Evolutionary conservation across 2,113 vertebrate species (phyloP).

Genomic region (Spheniscus mendiculus): DNA sequence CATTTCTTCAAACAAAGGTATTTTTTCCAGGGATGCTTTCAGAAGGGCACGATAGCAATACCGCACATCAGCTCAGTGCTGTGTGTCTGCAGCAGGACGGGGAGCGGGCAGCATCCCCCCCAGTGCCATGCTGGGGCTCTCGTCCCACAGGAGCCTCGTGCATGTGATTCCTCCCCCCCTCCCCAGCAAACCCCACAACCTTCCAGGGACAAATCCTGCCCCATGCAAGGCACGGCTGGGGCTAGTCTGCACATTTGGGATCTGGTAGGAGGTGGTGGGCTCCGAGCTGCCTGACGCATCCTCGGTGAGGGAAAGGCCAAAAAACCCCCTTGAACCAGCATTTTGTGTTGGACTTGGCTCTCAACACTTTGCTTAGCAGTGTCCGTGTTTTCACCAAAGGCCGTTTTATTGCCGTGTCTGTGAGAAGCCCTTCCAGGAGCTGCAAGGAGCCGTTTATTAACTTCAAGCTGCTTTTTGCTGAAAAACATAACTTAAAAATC

Average conservation of each 20-base stretch:
- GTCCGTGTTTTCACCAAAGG: neutral
- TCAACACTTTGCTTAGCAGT: neutral
- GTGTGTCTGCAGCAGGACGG: neutral
- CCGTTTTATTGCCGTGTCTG: neutral
- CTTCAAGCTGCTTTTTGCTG: neutral
- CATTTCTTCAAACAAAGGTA: neutral
- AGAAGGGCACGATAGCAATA: neutral
- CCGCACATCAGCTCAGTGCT: accelerated
- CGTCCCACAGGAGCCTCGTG: neutral
- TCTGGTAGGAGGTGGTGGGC: neutral
- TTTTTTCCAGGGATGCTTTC: neutral
- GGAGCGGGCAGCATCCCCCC: neutral
- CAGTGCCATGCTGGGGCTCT: neutral
- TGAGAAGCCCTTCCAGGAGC: neutral
- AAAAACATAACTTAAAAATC: neutral
- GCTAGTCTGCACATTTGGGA: neutral
- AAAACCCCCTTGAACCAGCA: neutral
- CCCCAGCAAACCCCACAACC: neutral
- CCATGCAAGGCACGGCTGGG: accelerated
- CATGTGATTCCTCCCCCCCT: neutral
- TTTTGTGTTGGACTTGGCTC: neutral
- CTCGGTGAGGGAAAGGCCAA: neutral
- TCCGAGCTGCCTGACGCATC: neutral
- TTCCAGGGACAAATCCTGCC: neutral
- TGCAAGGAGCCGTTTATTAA: neutral